phyloP scores from a whole-genome alignment of 2,113 vertebrate genomes.

The Potamarius usumacintae region DNA sequence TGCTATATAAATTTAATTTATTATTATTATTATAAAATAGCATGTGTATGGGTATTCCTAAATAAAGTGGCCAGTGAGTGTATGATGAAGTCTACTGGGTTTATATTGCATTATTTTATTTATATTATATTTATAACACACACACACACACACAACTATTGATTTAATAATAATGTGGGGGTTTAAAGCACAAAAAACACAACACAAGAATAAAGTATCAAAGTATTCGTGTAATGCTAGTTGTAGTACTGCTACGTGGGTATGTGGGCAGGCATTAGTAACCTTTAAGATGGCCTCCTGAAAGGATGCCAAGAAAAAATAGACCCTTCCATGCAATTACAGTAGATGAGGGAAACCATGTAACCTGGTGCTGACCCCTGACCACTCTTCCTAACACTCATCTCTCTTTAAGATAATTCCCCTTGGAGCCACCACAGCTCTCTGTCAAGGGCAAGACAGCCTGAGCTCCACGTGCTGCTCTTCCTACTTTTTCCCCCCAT shows the following conservation, averaged over 20 bases:
- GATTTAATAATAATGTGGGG: neutral
- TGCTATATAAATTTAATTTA: too few relatives aligned
- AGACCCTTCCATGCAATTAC: neutral
- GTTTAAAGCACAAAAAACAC: neutral
- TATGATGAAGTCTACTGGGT: neutral
- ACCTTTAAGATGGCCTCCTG: neutral
- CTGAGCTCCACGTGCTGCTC: constrained; percentile 19
- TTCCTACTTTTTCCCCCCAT: constrained; percentile 37
- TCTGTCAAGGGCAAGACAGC: constrained; percentile 39
- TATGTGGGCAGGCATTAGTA: constrained; percentile 4
- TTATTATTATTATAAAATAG: too few relatives aligned
- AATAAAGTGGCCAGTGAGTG: too few relatives aligned
- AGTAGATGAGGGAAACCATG: neutral
- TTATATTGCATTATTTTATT: too few relatives aligned
- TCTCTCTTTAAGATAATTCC: constrained; percentile 40
- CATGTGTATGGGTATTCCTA: too few relatives aligned
- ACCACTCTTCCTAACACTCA: constrained; percentile 32
- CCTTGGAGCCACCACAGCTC: constrained; percentile 22
- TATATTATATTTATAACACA: too few relatives aligned
- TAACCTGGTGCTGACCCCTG: constrained; percentile 1
- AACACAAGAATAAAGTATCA: neutral
- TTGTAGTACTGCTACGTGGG: neutral
- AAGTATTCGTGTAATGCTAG: neutral
- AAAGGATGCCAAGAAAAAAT: neutral
- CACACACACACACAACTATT: neutral